Conservation (phyloP, 2,797 vertebrate genomes). For the Carcharodon carcharias region DNA sequence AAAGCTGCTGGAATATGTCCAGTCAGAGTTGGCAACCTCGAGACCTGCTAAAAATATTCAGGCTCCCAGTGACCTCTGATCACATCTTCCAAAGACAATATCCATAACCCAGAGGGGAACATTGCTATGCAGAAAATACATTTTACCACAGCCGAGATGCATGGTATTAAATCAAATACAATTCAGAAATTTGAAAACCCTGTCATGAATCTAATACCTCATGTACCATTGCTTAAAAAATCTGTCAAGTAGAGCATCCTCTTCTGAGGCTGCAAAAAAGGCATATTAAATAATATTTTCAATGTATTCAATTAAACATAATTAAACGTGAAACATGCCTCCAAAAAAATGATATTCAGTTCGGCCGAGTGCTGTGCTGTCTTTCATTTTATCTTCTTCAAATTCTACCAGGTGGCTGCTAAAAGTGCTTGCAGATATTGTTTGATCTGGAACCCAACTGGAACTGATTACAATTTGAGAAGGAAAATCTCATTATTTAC, state of each 20-base stretch:
- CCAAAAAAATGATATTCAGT: background rate
- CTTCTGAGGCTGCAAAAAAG: too few species aligned
- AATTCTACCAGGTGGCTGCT: background rate
- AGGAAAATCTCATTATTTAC: conserved; percentile 33
- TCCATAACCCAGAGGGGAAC: background rate
- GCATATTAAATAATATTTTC: background rate
- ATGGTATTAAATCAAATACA: background rate
- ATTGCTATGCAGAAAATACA: background rate
- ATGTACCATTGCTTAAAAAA: background rate
- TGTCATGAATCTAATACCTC: background rate
- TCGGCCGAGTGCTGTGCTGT: background rate
- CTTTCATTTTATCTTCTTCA: background rate
- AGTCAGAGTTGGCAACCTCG: background rate
- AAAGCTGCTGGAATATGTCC: background rate
- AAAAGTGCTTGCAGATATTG: conserved; percentile 10
- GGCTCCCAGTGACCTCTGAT: background rate
- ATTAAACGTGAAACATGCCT: background rate
- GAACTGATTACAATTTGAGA: conserved; percentile 30
- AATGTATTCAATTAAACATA: conserved; percentile 6
- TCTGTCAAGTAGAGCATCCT: background rate
- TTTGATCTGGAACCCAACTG: conserved; percentile 17
- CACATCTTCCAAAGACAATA: background rate
- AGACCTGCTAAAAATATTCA: background rate
- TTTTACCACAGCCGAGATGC: background rate
- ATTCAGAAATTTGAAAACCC: background rate